phyloP scores from a whole-genome alignment of 1,140 invertebrate species.

The Heliconius nattereri region DNA sequence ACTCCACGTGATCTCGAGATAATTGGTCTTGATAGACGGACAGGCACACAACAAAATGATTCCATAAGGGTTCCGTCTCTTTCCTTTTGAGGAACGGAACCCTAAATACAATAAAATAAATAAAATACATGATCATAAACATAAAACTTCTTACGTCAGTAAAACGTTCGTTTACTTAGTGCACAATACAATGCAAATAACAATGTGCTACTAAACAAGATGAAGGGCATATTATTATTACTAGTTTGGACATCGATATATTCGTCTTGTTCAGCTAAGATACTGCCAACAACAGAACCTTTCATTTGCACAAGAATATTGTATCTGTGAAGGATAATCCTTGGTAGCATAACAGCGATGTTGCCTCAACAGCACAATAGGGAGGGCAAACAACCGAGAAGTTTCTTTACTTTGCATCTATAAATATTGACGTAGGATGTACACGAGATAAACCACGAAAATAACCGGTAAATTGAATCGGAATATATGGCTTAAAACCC shows the following conservation, averaged over 20 bases:
- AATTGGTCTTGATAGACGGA: too few relatives aligned
- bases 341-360: slow-evolving; percentile 42
- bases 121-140: too few relatives aligned
- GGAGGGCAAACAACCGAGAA: slow-evolving; percentile 48
- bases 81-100: too few relatives aligned
- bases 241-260: not conserved
- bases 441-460: slow-evolving; percentile 58
- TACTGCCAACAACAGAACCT: slow-evolving; percentile 1
- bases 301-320: slow-evolving; percentile 27
- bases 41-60: too few relatives aligned
- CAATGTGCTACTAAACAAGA: not conserved
- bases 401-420: slow-evolving; percentile 51
- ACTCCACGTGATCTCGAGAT: too few relatives aligned
- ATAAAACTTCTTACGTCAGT: too few relatives aligned
- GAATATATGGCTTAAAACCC: slow-evolving; percentile 46
- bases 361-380: slow-evolving; percentile 41
- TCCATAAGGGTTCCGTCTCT: too few relatives aligned
- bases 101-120: too few relatives aligned
- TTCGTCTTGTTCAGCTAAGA: slow-evolving; percentile 7
- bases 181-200: too few relatives aligned
- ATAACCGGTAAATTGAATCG: slow-evolving; percentile 60
- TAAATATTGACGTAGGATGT: slow-evolving; percentile 72
- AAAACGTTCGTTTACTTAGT: too few relatives aligned
- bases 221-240: not conserved
- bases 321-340: slow-evolving; percentile 27